Conservation (phyloP, 2,113 vertebrate genomes). For the Tenebrosternarchus preto region DNA sequence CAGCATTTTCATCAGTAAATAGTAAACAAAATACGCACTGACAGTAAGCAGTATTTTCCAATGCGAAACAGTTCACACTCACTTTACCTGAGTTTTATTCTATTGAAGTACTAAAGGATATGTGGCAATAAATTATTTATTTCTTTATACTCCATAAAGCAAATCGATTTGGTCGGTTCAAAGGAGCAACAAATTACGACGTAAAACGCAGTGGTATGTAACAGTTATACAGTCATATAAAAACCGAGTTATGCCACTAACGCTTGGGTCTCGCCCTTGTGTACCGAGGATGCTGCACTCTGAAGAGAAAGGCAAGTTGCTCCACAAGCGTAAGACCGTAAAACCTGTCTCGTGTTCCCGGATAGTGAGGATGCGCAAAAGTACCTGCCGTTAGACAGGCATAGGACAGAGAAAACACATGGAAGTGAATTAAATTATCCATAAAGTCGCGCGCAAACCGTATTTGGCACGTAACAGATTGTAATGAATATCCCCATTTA, state of each 20-base stretch:
- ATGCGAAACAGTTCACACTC: not conserved
- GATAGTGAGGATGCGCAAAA: too few species aligned
- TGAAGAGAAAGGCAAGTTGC: not conserved
- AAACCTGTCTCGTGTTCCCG: too few species aligned
- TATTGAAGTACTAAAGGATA: too few species aligned
- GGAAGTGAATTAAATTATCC: too few species aligned
- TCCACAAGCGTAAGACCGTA: too few species aligned
- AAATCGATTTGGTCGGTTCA: not conserved
- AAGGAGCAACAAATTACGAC: not conserved
- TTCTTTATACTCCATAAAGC: not conserved
- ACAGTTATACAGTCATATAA: too few species aligned
- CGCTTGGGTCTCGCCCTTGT: not conserved
- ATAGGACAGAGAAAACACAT: too few species aligned
- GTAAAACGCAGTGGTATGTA: too few species aligned
- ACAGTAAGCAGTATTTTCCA: not conserved
- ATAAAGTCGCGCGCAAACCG: too few species aligned
- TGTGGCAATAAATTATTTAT: not conserved
- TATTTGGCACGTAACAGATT: not conserved
- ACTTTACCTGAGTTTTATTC: too few species aligned
- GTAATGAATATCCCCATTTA: not conserved
- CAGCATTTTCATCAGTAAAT: constrained; percentile 8
- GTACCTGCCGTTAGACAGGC: too few species aligned
- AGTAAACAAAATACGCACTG: not conserved
- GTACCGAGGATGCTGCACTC: not conserved
- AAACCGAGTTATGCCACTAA: too few species aligned